A percentile compares a stretch with the other conserved stretches of the same genome.
These are phyloP conservation scores for Planococcus citri DNA, from an alignment of 1,140 invertebrate genomes.

Conservation along the genomic window DNA sequence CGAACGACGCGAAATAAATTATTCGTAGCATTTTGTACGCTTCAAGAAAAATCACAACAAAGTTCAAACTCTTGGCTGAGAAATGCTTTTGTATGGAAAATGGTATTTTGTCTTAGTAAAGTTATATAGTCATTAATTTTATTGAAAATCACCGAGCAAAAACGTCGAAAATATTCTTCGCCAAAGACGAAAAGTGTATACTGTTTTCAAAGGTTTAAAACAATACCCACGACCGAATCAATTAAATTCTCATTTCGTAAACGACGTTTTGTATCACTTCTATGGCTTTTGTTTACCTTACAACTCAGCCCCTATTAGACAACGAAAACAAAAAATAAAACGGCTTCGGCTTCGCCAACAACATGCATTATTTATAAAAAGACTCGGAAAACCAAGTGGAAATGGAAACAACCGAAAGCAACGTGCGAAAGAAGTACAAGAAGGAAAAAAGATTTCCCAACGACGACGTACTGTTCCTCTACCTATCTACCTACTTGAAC, in stretches of 20 bases:
- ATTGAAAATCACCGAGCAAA: neutral
- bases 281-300: neutral
- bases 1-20: neutral
- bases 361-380: no score
- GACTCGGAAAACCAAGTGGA: no score
- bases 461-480: no score
- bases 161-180: no score
- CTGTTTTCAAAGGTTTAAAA: neutral
- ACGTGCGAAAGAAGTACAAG: no score
- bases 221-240: conserved; percentile 1
- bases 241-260: conserved; percentile 4
- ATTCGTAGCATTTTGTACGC: neutral
- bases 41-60: neutral
- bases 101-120: neutral
- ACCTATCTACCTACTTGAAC: no score
- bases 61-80: neutral
- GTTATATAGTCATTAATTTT: neutral
- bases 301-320: neutral
- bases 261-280: neutral
- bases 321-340: neutral
- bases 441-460: no score
- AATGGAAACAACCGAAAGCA: no score
- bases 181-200: neutral
- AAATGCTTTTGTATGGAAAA: neutral
- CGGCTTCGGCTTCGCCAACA: no score